Percentiles rank a stretch among this genome's conserved stretches.
Conservation (phyloP, 2,888 invertebrate species). For the Eupeodes latifasciatus region DNA sequence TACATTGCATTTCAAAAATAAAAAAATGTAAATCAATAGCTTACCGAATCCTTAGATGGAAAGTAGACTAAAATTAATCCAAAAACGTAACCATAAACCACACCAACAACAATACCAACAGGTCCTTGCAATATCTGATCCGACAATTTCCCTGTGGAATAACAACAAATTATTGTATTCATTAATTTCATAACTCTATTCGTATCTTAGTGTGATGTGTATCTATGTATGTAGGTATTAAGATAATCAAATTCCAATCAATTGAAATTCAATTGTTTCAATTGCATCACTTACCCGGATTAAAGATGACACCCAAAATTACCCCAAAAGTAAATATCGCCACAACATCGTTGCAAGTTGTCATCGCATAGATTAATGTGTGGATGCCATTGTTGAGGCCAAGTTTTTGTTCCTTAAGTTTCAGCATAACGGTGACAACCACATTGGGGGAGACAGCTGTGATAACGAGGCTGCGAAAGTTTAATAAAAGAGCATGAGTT, state of each 20-base stretch:
- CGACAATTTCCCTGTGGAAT: slow-evolving; percentile 83
- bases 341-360: slow-evolving; percentile 90
- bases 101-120: slow-evolving; percentile 87
- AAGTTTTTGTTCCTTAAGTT: slow-evolving; percentile 85
- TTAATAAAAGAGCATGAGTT: slow-evolving; percentile 11
- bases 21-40: slow-evolving; percentile 59
- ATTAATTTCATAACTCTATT: background rate
- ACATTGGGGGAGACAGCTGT: slow-evolving; percentile 91
- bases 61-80: slow-evolving; percentile 87
- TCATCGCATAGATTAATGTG: slow-evolving; percentile 86
- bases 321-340: slow-evolving; percentile 90
- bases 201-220: too few species aligned
- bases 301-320: slow-evolving; percentile 87
- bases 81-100: slow-evolving; percentile 86
- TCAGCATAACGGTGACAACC: slow-evolving; percentile 88
- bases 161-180: background rate
- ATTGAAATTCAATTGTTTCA: slow-evolving; percentile 29
- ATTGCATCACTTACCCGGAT: slow-evolving; percentile 84
- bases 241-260: slow-evolving; percentile 34
- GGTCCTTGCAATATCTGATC: slow-evolving; percentile 86
- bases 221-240: too few species aligned
- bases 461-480: slow-evolving; percentile 85
- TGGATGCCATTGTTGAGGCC: slow-evolving; percentile 91
- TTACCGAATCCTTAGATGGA: slow-evolving; percentile 85
- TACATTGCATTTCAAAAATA: too few species aligned